Conservation (phyloP, 2,113 vertebrate species). For the Lepidothrix coronata region DNA sequence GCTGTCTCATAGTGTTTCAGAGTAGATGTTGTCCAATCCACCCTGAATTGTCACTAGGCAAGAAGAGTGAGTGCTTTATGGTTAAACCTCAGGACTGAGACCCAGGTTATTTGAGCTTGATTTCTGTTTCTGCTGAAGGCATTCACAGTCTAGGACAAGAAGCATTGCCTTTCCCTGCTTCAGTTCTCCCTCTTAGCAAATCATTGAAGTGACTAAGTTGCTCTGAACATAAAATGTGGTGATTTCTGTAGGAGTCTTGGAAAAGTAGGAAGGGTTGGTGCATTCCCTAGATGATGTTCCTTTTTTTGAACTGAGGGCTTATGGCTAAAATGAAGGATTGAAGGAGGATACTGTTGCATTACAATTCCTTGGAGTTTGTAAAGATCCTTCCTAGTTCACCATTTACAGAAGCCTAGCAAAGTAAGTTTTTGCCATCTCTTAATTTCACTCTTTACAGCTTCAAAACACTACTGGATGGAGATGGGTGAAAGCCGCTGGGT, state of each 20-base stretch:
- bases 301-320: not conserved
- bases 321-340: not conserved
- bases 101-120: not conserved
- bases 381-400: not conserved
- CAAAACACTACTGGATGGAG: not conserved
- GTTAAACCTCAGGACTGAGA: not conserved
- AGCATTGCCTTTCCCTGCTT: not conserved
- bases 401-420: not conserved
- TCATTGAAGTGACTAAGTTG: not conserved
- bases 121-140: not conserved
- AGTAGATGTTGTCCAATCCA: not conserved
- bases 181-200: not conserved
- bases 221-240: not conserved
- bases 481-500: not conserved
- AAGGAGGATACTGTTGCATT: not conserved
- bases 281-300: not conserved
- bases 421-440: not conserved
- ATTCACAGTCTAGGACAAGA: not conserved
- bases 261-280: not conserved
- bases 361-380: not conserved
- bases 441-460: not conserved
- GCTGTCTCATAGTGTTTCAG: not conserved
- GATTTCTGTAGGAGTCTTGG: not conserved
- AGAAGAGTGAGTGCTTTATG: not conserved
- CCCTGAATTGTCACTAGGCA: not conserved